Evolutionary conservation across 2,113 vertebrate species (phyloP), one percentile per base, ranked within the genome.

Genomic region (Brachionichthys hirsutus): DNA sequence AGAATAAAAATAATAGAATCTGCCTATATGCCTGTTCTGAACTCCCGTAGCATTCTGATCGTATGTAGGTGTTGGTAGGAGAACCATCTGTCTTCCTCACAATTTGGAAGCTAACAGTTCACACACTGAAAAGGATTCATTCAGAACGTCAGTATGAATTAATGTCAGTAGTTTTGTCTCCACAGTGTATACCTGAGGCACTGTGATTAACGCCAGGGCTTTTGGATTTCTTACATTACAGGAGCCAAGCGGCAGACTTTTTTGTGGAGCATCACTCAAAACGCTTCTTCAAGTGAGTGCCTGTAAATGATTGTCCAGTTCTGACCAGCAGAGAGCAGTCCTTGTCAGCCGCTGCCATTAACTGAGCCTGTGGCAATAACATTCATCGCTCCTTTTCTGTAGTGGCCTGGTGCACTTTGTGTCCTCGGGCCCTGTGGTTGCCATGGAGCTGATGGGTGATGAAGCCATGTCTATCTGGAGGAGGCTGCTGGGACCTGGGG

Each of bases 361-460:
- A 46, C 49, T 65, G 44, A 63, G 18, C 46, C 60, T 30, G 53
- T 75, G 36, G 57, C 17, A 48, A n/a, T 42, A 12, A 61, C 2
- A 0, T 2, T 7, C n/a, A 0, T 24, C 42, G 22, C 47, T 75
- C 22, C 16, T 47, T 62, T 49, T 50, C 89, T 63, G 73, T 84
- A 98, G 95, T 72, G 93, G 94, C 68, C 88, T 97, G 76, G 83
- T 97, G 66, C 90, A 95, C 82, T 94, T 93, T 83, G 85, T 95
- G 79, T 93, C 88, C 12, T 96, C 92, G 58, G 94, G 93, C 20
- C 94, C 95, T 0, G 36, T 94, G 78, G 88, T 98, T 85, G 95
- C 94, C 77, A 92, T 98, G 94, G 97, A 96, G 84, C 89, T 97
- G 77, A 91, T 97, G 84, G 94, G 93, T 76, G 93, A 96, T 45